A percentile compares a stretch with the other conserved stretches of the same genome.
These are phyloP conservation scores for Hiodon alosoides DNA, from an alignment of 2,113 vertebrate genomes.

Conservation along the genomic window DNA sequence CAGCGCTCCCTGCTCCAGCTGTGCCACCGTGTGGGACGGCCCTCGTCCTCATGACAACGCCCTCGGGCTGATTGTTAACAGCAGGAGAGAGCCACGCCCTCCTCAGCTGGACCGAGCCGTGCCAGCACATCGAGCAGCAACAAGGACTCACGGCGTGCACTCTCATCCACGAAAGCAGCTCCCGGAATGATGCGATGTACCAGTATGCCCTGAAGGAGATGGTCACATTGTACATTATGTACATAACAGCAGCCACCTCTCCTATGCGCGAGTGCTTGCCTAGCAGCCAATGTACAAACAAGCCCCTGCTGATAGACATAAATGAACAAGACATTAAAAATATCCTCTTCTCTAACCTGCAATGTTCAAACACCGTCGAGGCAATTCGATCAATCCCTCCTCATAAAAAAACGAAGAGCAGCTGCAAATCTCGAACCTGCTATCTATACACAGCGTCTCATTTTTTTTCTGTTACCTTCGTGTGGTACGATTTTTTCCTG, in stretches of 20 bases:
- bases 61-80: background rate
- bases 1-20: conserved; percentile 1
- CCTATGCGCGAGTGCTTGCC: background rate
- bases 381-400: too few relatives aligned
- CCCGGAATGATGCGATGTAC: background rate
- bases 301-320: background rate
- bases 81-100: background rate
- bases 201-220: background rate
- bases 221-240: too few relatives aligned
- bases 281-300: background rate
- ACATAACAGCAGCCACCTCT: too few relatives aligned
- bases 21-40: background rate
- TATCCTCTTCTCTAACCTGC: conserved; percentile 28
- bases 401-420: too few relatives aligned
- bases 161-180: too few relatives aligned
- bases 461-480: too few relatives aligned
- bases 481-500: too few relatives aligned
- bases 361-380: conserved; percentile 35
- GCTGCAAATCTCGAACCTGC: too few relatives aligned
- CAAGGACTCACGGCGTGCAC: too few relatives aligned
- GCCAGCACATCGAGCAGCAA: background rate
- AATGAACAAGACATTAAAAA: conserved; percentile 37
- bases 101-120: background rate
- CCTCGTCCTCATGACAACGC: conserved; percentile 12
- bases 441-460: too few relatives aligned